Evolutionary conservation across 2,888 invertebrate genomes (phyloP).

Genomic region (Gortyna flavago): DNA sequence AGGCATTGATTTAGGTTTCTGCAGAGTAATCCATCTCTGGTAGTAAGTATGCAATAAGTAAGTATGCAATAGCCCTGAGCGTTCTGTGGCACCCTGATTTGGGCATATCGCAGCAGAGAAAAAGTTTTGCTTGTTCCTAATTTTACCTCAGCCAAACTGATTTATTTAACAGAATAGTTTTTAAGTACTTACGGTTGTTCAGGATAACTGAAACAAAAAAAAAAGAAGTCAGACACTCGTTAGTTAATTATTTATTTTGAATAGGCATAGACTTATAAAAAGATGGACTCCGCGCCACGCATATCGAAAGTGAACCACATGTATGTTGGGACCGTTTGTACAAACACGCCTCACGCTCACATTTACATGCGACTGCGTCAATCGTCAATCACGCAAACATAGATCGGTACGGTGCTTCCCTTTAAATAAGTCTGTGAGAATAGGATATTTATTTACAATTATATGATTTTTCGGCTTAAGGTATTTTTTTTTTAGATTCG

Average conservation of each 20-base stretch:
- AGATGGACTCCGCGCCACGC: too few relatives aligned
- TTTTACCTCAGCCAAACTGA: not conserved
- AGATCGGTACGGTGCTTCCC: too few relatives aligned
- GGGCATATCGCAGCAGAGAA: too few relatives aligned
- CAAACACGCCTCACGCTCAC: too few relatives aligned
- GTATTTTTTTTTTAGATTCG: not conserved
- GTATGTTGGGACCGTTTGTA: too few relatives aligned
- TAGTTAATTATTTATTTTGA: not conserved
- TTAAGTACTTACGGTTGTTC: slow-evolving; percentile 55
- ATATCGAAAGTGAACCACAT: too few relatives aligned
- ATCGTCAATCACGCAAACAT: too few relatives aligned
- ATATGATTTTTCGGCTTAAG: not conserved
- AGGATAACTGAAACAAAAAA: slow-evolving; percentile 56
- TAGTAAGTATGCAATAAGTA: too few relatives aligned
- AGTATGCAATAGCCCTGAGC: not conserved
- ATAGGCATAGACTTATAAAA: too few relatives aligned
- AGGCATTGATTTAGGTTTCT: not conserved
- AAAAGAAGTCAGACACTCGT: slow-evolving; percentile 16
- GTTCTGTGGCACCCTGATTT: too few relatives aligned
- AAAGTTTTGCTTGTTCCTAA: not conserved
- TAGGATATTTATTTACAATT: not conserved
- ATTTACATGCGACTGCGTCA: too few relatives aligned
- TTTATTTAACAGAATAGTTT: not conserved
- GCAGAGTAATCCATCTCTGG: not conserved
- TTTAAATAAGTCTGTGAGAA: too few relatives aligned